These are phyloP conservation scores for Stigmatopora nigra DNA, from an alignment of 2,113 vertebrate species.

Conservation along the genomic window DNA sequence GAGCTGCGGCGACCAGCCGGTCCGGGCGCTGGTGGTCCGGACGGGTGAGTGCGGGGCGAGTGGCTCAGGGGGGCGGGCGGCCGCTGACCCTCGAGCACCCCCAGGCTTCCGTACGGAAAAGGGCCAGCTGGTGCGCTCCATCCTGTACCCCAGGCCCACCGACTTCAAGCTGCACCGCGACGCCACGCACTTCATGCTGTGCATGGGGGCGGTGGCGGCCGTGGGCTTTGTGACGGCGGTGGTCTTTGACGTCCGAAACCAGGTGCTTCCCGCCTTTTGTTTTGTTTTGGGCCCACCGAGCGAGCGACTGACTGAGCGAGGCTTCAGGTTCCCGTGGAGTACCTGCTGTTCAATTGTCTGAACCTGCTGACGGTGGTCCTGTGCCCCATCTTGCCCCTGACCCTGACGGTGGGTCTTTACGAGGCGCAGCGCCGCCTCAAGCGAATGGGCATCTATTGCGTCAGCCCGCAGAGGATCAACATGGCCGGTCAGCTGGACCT, in stretches of 20 bases:
- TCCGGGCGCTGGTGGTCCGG: conserved; percentile 87
- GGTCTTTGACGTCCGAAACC: conserved; percentile 77
- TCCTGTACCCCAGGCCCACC: conserved; percentile 93
- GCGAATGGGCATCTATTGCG: conserved; percentile 88
- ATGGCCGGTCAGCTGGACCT: conserved; percentile 94
- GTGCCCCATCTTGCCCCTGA: conserved; percentile 89
- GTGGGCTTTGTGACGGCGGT: conserved; percentile 89
- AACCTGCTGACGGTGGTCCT: conserved; percentile 96
- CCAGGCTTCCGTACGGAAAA: conserved; percentile 92
- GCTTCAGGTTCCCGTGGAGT: conserved; percentile 77
- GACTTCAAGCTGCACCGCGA: conserved; percentile 96
- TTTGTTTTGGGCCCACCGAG: too few relatives aligned
- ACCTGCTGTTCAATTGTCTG: conserved; percentile 84
- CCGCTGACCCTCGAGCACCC: too few relatives aligned
- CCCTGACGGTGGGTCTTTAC: conserved; percentile 91
- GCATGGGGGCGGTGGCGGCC: conserved; percentile 83
- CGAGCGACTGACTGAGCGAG: too few relatives aligned
- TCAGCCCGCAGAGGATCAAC: conserved; percentile 96
- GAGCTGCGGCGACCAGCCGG: conserved; percentile 85
- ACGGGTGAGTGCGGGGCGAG: conserved; percentile 73
- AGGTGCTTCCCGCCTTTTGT: conserved; percentile 58
- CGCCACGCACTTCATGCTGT: conserved; percentile 87
- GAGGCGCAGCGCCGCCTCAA: conserved; percentile 91
- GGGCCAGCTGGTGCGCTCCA: conserved; percentile 90
- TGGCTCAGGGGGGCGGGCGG: too few relatives aligned